A percentile compares a stretch with the other conserved stretches of the same genome.
Conservation (phyloP, 1,140 invertebrate genomes). For the Sycophila sp. region DNA sequence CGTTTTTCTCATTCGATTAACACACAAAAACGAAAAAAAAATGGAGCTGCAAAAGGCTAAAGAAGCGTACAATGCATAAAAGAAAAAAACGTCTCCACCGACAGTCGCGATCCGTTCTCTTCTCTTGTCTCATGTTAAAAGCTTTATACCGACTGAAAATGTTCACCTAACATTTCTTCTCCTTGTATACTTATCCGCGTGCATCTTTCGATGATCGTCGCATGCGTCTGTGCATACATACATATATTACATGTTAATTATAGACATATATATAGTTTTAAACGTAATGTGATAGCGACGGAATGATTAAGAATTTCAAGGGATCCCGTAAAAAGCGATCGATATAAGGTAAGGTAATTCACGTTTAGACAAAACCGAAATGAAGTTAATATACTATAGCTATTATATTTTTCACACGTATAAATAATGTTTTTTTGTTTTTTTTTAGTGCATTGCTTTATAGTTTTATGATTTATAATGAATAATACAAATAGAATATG, state of each 20-base stretch:
- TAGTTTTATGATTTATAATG: too few species aligned
- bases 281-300: not conserved
- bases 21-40: not conserved
- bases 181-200: not conserved
- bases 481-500: too few species aligned
- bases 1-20: not conserved
- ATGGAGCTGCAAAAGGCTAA: too few species aligned
- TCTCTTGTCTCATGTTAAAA: not conserved
- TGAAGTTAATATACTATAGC: too few species aligned
- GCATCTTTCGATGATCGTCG: constrained; percentile 11
- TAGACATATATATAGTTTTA: constrained; percentile 3
- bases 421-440: too few species aligned
- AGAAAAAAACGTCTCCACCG: constrained; percentile 10
- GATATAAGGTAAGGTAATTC: constrained; percentile 1
- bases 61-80: too few species aligned
- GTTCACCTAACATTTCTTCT: not conserved
- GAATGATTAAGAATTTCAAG: not conserved
- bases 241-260: constrained; percentile 1
- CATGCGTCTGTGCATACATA: constrained; percentile 21
- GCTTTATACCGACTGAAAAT: not conserved
- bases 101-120: not conserved
- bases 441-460: too few species aligned
- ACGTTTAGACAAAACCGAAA: not conserved
- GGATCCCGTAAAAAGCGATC: not conserved
- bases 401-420: too few species aligned